Conservation (phyloP, 2,797 vertebrate species). For the Bucorvus abyssinicus region DNA sequence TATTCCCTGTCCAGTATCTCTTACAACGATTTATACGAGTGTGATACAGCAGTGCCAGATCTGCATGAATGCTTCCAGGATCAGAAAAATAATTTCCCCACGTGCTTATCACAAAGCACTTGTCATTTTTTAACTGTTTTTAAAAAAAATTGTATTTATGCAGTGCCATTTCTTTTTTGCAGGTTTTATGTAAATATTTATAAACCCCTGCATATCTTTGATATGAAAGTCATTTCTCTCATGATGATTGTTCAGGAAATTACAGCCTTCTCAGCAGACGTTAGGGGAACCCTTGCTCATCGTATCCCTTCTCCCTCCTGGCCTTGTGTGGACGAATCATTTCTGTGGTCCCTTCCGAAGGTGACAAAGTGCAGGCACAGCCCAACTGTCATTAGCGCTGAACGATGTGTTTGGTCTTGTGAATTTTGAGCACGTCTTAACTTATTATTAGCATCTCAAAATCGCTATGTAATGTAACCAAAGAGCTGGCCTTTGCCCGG, state of each 20-base stretch:
- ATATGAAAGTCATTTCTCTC: not conserved
- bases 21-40: too few relatives aligned
- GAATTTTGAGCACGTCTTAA: too few relatives aligned
- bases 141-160: not conserved
- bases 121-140: not conserved
- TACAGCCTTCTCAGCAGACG: not conserved
- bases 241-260: not conserved
- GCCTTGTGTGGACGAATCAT: not conserved
- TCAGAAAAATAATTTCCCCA: not conserved
- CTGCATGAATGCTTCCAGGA: not conserved
- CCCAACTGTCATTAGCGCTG: not conserved
- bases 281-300: not conserved
- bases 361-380: not conserved
- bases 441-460: not conserved
- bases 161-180: not conserved
- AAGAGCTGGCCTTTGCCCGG: not conserved
- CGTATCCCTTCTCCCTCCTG: rapidly evolving
- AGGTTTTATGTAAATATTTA: not conserved
- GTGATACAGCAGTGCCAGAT: not conserved
- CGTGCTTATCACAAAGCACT: not conserved
- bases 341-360: not conserved
- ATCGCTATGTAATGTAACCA: rapidly evolving
- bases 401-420: rapidly evolving
- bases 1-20: not conserved
- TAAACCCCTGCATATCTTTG: not conserved